Percentiles rank a stretch among this genome's conserved stretches.
phyloP scores from a whole-genome alignment of 2,888 invertebrate species.

The Lampropteryx suffumata region DNA sequence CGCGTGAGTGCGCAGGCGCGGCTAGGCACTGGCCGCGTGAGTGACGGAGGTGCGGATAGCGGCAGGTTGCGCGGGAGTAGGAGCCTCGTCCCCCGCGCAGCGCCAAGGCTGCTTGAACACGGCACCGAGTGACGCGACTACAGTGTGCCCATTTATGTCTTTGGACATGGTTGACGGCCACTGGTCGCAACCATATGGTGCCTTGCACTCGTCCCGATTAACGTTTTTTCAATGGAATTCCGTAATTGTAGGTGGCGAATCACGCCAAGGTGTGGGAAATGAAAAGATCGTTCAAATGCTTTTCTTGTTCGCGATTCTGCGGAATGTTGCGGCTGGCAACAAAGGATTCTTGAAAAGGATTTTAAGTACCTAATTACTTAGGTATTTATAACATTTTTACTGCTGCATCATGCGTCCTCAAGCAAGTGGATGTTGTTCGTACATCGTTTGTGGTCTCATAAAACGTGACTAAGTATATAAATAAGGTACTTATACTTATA shows the following conservation, averaged over 20 bases:
- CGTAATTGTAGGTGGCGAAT: constrained; percentile 57
- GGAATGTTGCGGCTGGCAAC: constrained; percentile 25
- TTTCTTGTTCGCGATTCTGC: constrained; percentile 18
- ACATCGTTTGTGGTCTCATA: constrained; percentile 41
- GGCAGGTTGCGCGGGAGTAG: constrained; percentile 73
- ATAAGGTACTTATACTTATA: too few relatives aligned
- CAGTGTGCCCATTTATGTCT: constrained; percentile 81
- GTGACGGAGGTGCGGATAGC: constrained; percentile 53
- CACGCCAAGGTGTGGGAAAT: constrained; percentile 59
- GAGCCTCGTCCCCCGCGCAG: constrained; percentile 48
- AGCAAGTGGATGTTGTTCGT: constrained; percentile 32
- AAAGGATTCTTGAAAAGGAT: constrained; percentile 14
- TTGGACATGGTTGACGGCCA: constrained; percentile 77
- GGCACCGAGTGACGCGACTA: constrained; percentile 79
- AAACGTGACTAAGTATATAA: constrained; percentile 33
- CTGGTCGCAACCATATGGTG: constrained; percentile 77
- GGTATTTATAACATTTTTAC: constrained; percentile 23
- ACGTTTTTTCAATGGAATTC: constrained; percentile 62
- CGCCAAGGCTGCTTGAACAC: constrained; percentile 50
- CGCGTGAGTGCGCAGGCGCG: constrained; percentile 47
- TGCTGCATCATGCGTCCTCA: constrained; percentile 25
- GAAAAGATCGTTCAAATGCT: constrained; percentile 22
- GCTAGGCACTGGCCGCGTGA: constrained; percentile 65
- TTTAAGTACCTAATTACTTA: too few relatives aligned
- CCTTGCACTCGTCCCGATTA: constrained; percentile 60